Base-by-base conservation (phyloP, 2,113 vertebrate genomes). In the Cacatua alba region DNA sequence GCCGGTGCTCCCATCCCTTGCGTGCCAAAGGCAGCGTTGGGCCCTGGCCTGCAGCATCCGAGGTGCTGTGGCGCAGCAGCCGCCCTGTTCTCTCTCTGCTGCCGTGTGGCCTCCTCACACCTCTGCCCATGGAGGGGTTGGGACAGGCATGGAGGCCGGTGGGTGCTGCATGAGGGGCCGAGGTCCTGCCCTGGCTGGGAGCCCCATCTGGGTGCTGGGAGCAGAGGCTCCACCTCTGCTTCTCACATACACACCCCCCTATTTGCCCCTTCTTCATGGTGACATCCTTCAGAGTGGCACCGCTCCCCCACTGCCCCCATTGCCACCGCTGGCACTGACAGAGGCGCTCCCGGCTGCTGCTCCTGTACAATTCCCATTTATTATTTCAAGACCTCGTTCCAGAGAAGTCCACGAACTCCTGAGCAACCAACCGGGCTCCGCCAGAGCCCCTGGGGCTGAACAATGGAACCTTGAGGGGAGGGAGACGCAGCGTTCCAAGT, bases 311-410 rank as follows among this genome's bases (percentile, higher is more conserved):
- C 37, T 37, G 37, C 17, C 16, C 41, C 23, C 75, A 41, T 20
- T 13, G 52, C 25, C 5, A 1, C n/a, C 11, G 0, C 1, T 0
- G 48, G 53, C 24, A 62, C 67, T 0, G 7, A 92, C 76, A 96
- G 81, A 96, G 83, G 67, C 70, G 88, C 20, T 82, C 67, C 81
- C 7, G 11, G 84, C 51, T 0, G 0, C 55, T 3, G 3, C 70
- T 83, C 88, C 96, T 89, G 81, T 43, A 95, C 89, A 89, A 76
- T 94, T 96, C 93, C 89, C 70, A 57, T 96, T 97, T 97, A 91
- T 96, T 97, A 49, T 79, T 84, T 59, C 0, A 5, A 82, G 77
- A 67, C 72, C 77, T 91, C 70, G 14, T 64, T 95, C 63, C 90
- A 78, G 85, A 92, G 60, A 85, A 88, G 94, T 96, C 67, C 90